Percentiles rank a stretch among this genome's conserved stretches.
Evolutionary conservation across 1,140 invertebrate genomes (phyloP).

Genomic region (Parasteatoda tepidariorum): DNA sequence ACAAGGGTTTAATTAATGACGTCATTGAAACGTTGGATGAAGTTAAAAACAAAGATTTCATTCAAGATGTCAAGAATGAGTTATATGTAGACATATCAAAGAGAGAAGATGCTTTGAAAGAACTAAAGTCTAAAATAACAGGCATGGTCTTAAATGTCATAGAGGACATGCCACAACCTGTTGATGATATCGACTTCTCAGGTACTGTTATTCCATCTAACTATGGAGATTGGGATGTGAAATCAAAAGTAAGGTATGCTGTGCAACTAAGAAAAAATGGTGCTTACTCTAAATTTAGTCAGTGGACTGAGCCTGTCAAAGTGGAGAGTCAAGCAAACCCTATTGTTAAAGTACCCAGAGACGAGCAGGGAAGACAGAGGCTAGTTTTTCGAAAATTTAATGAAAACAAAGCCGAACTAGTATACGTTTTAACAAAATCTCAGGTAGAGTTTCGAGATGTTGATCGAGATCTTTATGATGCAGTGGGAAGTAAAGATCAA

Average conservation of each 20-base stretch:
- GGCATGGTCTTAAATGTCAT: neutral
- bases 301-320: neutral
- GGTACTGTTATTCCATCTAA: neutral
- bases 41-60: neutral
- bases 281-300: neutral
- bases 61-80: neutral
- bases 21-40: neutral
- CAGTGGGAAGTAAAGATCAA: neutral
- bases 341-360: neutral
- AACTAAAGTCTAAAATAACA: neutral
- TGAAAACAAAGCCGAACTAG: neutral
- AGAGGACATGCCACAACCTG: neutral
- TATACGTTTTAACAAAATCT: neutral
- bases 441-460: conserved; percentile 12
- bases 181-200: neutral
- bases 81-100: neutral
- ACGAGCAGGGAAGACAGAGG: neutral
- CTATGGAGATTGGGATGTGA: neutral
- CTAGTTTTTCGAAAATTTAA: neutral
- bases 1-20: neutral
- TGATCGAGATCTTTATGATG: conserved; percentile 10
- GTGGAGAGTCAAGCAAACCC: neutral
- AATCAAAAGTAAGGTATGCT: neutral
- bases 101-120: neutral
- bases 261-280: neutral